Percentiles rank a stretch among this genome's conserved stretches.
Conservation (phyloP, 2,113 vertebrate genomes). For the Lycaon pictus region DNA sequence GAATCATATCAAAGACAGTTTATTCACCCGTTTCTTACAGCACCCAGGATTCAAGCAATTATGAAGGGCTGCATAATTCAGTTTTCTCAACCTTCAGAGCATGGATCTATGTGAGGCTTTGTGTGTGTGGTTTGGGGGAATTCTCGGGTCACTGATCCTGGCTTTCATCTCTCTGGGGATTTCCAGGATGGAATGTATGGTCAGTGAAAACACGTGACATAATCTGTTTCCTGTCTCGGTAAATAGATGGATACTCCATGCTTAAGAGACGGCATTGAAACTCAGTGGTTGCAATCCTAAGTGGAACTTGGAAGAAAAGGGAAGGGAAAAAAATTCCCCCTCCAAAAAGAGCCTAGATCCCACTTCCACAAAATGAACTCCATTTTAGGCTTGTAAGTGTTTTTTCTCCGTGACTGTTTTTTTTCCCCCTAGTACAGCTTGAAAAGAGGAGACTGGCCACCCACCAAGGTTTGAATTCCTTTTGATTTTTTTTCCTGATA, state of each 20-base stretch:
- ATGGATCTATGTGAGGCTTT: neutral
- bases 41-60: neutral
- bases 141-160: neutral
- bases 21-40: neutral
- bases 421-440: neutral
- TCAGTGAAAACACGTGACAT: neutral
- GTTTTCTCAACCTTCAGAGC: neutral
- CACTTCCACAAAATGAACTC: neutral
- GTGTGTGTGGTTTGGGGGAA: neutral
- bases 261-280: neutral
- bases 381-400: accelerated
- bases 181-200: conserved; percentile 35
- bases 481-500: neutral
- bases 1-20: conserved; percentile 19
- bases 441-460: neutral
- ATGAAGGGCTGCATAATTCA: neutral
- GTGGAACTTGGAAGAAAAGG: neutral
- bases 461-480: neutral
- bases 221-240: conserved; percentile 3
- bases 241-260: neutral
- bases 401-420: neutral
- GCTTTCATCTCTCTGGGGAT: conserved; percentile 15
- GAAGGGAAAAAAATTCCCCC: neutral
- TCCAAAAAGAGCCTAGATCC: neutral
- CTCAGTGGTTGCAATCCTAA: neutral